A percentile compares a stretch with the other conserved stretches of the same genome.
These are phyloP conservation scores for Menidia beryllina DNA, from an alignment of 2,113 vertebrate genomes.

Conservation along the genomic window DNA sequence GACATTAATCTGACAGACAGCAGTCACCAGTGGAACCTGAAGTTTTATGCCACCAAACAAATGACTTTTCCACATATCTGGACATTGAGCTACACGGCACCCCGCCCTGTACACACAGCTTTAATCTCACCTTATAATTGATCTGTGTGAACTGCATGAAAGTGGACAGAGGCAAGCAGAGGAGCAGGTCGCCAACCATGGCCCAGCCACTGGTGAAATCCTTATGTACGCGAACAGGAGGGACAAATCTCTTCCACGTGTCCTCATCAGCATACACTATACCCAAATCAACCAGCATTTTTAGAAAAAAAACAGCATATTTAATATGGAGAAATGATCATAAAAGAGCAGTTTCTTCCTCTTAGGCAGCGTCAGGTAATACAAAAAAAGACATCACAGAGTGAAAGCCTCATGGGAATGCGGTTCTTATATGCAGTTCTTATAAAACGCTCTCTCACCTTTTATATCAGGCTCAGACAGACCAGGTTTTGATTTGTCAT, in stretches of 20 bases:
- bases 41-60: not conserved
- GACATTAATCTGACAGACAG: not conserved
- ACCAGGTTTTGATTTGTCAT: not conserved
- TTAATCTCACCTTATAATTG: slow-evolving; percentile 88
- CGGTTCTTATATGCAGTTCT: not conserved
- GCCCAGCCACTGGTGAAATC: slow-evolving; percentile 90
- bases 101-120: not conserved
- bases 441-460: slow-evolving; percentile 31
- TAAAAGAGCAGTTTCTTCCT: not conserved
- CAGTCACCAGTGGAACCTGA: not conserved
- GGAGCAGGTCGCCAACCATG: slow-evolving; percentile 89
- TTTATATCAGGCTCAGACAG: slow-evolving; percentile 15
- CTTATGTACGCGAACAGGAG: slow-evolving; percentile 86
- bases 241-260: slow-evolving; percentile 89
- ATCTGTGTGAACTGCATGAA: slow-evolving; percentile 93
- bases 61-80: not conserved
- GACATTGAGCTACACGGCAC: no score
- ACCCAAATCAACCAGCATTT: not conserved
- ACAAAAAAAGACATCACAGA: no score
- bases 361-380: no score
- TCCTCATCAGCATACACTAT: slow-evolving; percentile 87
- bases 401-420: not conserved
- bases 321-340: not conserved
- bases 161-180: slow-evolving; percentile 92
- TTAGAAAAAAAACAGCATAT: not conserved